These are phyloP conservation scores for Sabatieria punctata DNA, from an alignment of 2,888 invertebrate genomes.

Conservation along the genomic window DNA sequence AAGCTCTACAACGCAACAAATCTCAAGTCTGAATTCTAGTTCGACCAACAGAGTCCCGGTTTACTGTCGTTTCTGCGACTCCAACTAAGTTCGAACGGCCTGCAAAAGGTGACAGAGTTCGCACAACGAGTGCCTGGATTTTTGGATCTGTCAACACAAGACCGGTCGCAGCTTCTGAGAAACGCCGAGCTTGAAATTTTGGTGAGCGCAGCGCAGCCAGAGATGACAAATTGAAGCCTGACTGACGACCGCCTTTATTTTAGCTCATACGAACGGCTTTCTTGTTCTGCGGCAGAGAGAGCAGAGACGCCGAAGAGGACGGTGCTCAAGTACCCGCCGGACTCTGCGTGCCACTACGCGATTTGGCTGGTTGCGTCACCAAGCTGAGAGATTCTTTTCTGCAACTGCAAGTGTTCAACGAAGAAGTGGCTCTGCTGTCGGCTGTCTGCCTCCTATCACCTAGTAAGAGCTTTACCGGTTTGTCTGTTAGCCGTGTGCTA, in stretches of 20 bases:
- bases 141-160: not conserved
- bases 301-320: not conserved
- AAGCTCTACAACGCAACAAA: too few relatives aligned
- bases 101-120: not conserved
- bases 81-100: not conserved
- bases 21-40: not conserved
- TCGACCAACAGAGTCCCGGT: not conserved
- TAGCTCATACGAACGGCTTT: constrained; percentile 8
- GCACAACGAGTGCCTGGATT: constrained; percentile 6
- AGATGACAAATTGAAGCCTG: not conserved
- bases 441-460: constrained; percentile 6
- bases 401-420: constrained; percentile 1
- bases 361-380: not conserved
- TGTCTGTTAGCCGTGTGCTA: not conserved
- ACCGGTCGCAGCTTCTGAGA: constrained; percentile 1
- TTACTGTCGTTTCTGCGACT: not conserved
- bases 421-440: constrained; percentile 8
- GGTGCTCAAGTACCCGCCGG: not conserved
- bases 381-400: constrained; percentile 1
- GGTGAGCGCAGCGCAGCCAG: not conserved
- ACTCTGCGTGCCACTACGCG: not conserved
- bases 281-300: not conserved
- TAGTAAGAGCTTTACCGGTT: constrained; percentile 3
- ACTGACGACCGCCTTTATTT: not conserved
- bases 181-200: constrained; percentile 5